These are phyloP conservation scores for Cyprinodon diabolis DNA, from an alignment of 2,797 vertebrate species.

Conservation along the genomic window DNA sequence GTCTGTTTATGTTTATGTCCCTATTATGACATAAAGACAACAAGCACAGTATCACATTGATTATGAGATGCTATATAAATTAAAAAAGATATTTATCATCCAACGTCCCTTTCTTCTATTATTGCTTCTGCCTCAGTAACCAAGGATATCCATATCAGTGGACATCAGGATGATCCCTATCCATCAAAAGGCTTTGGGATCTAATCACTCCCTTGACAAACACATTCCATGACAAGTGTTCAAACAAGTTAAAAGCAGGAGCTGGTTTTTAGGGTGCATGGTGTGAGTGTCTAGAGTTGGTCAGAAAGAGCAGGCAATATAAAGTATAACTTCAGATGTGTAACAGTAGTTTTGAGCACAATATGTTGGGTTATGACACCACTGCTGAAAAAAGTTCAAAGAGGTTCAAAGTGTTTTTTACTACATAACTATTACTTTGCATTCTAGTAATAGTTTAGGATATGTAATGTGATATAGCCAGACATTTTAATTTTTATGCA, in stretches of 20 bases:
- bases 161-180: conserved; percentile 76
- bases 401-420: conserved; percentile 15
- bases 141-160: conserved; percentile 83
- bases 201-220: conserved; percentile 83
- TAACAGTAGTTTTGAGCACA: conserved; percentile 47
- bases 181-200: conserved; percentile 80
- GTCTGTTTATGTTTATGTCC: no score
- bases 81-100: conserved; percentile 20
- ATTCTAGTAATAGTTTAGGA: no score
- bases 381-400: conserved; percentile 59
- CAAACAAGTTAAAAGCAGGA: conserved; percentile 55
- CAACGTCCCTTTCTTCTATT: conserved; percentile 29
- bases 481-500: conserved; percentile 3
- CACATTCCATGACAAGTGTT: conserved; percentile 82
- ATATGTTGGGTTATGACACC: conserved; percentile 33
- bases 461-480: no score
- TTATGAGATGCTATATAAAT: conserved; percentile 14
- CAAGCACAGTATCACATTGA: conserved; percentile 5
- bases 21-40: not conserved
- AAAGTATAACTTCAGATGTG: conserved; percentile 38
- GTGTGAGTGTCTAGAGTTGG: conserved; percentile 8
- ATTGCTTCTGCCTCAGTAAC: conserved; percentile 67
- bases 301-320: conserved; percentile 43
- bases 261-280: conserved; percentile 16
- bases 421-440: no score